Conservation (phyloP, 2,888 invertebrate genomes). For the Platycheirus albimanus region DNA sequence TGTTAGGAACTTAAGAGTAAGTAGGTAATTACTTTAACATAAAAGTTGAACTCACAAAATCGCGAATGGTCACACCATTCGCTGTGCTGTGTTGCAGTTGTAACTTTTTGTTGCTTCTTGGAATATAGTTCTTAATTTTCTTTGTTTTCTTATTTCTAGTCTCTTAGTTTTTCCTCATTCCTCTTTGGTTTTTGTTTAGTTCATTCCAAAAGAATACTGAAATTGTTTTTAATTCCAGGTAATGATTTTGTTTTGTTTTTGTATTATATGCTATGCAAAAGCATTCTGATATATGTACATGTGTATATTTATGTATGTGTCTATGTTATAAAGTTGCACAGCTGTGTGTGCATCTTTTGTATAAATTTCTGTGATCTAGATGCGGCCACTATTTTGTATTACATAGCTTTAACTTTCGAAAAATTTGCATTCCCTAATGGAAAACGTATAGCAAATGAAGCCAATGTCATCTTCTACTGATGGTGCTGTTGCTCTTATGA, state of each 20-base stretch:
- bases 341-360: slow-evolving; percentile 21
- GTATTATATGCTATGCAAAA: background rate
- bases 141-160: slow-evolving; percentile 17
- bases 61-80: background rate
- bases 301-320: background rate
- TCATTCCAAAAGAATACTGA: slow-evolving; percentile 26
- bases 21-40: no score
- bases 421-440: slow-evolving; percentile 15
- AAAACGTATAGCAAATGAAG: background rate
- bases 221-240: slow-evolving; percentile 55
- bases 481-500: slow-evolving; percentile 1
- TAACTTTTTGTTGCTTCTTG: slow-evolving; percentile 21
- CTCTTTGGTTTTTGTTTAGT: slow-evolving; percentile 26
- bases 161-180: slow-evolving; percentile 28
- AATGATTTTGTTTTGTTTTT: slow-evolving; percentile 40
- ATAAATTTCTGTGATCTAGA: slow-evolving; percentile 22
- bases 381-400: slow-evolving; percentile 8
- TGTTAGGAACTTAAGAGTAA: no score
- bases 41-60: background rate
- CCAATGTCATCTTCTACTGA: slow-evolving; percentile 18
- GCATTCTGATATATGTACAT: slow-evolving; percentile 2
- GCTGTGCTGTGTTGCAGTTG: slow-evolving; percentile 1
- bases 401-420: slow-evolving; percentile 26
- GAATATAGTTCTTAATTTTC: slow-evolving; percentile 20
- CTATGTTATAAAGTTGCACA: background rate